A percentile compares a stretch with the other conserved stretches of the same genome.
phyloP scores from a whole-genome alignment of 2,113 vertebrate species.

The Pseudorasbora parva region DNA sequence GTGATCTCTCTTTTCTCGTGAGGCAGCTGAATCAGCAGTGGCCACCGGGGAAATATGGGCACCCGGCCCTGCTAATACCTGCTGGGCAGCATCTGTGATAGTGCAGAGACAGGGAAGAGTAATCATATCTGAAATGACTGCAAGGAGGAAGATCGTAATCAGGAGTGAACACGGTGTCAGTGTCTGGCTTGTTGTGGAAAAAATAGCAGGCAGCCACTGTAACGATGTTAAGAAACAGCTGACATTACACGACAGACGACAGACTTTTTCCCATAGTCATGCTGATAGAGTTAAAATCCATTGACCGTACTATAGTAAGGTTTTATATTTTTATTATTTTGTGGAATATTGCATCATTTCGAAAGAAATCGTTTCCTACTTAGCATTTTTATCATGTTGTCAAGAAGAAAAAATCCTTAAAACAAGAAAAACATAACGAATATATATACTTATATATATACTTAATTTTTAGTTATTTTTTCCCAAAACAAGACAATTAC shows the following conservation, averaged over 20 bases:
- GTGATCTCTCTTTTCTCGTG: neutral
- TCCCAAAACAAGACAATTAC: too few species aligned
- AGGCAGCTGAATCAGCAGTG: constrained; percentile 47
- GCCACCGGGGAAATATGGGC: constrained; percentile 5
- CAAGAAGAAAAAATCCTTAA: too few species aligned
- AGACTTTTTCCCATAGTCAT: constrained; percentile 37
- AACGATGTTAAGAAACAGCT: constrained; percentile 58
- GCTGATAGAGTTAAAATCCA: constrained; percentile 12
- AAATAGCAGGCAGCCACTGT: constrained; percentile 50
- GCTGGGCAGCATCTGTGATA: constrained; percentile 41
- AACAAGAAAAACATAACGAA: too few species aligned
- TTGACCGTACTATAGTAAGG: constrained; percentile 32
- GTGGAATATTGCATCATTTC: neutral
- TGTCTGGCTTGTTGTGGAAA: constrained; percentile 56
- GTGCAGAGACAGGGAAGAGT: constrained; percentile 18
- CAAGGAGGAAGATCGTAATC: constrained; percentile 53
- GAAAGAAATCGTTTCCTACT: neutral
- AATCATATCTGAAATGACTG: constrained; percentile 50
- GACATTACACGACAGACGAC: constrained; percentile 19
- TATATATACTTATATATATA: too few species aligned
- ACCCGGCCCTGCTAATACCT: constrained; percentile 30
- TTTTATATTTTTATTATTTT: neutral
- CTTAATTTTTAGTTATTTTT: too few species aligned
- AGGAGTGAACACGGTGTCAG: constrained; percentile 31
- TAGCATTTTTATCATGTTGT: neutral